phyloP scores from a whole-genome alignment of 2,113 vertebrate species.

The Nothocercus julius region DNA sequence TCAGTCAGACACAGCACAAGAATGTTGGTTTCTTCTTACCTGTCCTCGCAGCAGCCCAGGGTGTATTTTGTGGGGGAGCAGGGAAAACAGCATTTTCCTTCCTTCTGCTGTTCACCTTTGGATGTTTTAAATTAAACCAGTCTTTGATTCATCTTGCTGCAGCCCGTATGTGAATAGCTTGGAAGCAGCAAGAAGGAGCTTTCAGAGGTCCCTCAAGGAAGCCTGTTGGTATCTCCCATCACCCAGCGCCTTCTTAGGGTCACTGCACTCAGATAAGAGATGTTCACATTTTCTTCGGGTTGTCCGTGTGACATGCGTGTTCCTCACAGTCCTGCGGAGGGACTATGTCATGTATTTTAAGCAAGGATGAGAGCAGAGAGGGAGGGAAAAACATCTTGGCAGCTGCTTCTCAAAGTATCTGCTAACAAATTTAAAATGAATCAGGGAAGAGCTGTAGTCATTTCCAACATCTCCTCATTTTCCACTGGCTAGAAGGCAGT shows the following conservation, averaged over 20 bases:
- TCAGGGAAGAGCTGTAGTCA: background rate
- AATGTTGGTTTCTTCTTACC: background rate
- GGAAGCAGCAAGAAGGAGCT: conserved; percentile 5
- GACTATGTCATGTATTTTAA: background rate
- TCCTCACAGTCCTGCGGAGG: conserved; percentile 12
- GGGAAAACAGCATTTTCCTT: background rate
- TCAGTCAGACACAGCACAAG: background rate
- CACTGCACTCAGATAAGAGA: conserved; percentile 52
- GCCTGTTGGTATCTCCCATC: conserved; percentile 50
- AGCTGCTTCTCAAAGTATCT: conserved; percentile 28
- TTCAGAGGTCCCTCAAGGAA: conserved; percentile 45
- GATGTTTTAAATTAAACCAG: background rate
- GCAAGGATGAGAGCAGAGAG: background rate
- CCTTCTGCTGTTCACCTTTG: background rate
- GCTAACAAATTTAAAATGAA: conserved; percentile 6
- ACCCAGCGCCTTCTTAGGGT: conserved; percentile 66
- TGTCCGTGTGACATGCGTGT: background rate
- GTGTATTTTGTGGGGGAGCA: fast-evolving
- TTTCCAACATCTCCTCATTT: background rate
- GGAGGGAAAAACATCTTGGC: background rate
- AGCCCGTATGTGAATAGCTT: background rate
- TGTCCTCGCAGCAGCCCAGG: background rate
- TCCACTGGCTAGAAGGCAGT: background rate
- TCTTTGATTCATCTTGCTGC: background rate
- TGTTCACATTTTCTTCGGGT: background rate